Percentiles rank a stretch among this genome's conserved stretches.
These are phyloP conservation scores for Coracias cyanogaster DNA, from an alignment of 2,797 vertebrate genomes.

Conservation along the genomic window DNA sequence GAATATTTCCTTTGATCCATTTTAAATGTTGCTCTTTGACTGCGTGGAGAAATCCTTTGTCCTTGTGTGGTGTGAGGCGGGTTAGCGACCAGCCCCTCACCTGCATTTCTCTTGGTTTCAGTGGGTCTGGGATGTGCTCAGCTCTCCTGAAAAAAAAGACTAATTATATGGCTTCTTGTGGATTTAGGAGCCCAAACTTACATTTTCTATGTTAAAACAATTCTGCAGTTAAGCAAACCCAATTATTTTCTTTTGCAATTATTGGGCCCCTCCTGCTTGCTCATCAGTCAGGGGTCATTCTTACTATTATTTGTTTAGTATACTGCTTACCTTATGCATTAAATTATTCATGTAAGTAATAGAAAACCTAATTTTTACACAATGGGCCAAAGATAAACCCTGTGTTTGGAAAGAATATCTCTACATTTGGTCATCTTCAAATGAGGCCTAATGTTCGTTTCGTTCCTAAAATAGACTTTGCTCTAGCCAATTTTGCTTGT, in stretches of 20 bases:
- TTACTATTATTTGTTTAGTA: background rate
- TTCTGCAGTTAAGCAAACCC: background rate
- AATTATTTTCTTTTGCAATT: background rate
- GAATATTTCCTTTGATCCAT: slow-evolving; percentile 32
- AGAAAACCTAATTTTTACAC: background rate
- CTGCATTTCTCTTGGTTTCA: background rate
- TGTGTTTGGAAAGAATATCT: background rate
- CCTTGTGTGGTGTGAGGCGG: background rate
- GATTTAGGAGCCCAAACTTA: background rate
- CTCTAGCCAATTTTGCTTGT: background rate
- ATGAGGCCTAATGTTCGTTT: background rate
- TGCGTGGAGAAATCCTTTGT: background rate
- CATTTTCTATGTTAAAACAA: background rate
- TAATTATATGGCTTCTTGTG: background rate
- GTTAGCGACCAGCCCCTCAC: background rate
- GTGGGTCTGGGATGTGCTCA: background rate
- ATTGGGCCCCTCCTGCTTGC: background rate
- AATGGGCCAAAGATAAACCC: background rate
- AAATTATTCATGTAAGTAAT: background rate
- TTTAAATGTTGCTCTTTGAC: slow-evolving; percentile 18
- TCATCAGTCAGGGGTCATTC: background rate
- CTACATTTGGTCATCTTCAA: background rate
- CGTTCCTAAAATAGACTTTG: background rate
- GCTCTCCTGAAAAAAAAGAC: background rate
- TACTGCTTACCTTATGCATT: background rate